These are phyloP conservation scores for Cephus nigrinus DNA, from an alignment of 2,888 invertebrate species.

Conservation along the genomic window DNA sequence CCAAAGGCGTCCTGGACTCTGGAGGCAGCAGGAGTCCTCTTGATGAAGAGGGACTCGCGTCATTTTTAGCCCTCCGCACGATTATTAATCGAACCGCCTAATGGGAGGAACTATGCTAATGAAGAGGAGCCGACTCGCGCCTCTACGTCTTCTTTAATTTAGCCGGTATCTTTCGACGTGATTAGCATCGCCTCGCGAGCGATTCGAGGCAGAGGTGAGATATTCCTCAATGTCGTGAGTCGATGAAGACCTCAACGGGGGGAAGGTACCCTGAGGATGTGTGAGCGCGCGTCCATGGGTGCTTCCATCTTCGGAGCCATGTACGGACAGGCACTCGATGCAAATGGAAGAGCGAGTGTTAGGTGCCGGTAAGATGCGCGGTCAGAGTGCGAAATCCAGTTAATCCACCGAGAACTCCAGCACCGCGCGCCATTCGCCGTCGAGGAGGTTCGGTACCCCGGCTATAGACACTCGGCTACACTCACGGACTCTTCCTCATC, in stretches of 20 bases:
- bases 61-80: conserved; percentile 39
- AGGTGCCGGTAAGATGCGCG: conserved; percentile 23
- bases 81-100: conserved; percentile 49
- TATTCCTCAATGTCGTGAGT: conserved; percentile 58
- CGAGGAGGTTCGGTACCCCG: not conserved
- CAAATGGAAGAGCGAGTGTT: not conserved
- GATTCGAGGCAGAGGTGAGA: conserved; percentile 51
- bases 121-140: conserved; percentile 30
- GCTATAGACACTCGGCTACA: not conserved
- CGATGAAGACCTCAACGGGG: conserved; percentile 56
- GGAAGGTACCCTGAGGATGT: conserved; percentile 2
- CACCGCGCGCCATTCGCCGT: not conserved
- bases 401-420: conserved; percentile 22
- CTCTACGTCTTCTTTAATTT: conserved; percentile 40
- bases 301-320: not conserved
- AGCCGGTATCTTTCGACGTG: conserved; percentile 25
- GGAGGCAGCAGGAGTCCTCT: conserved; percentile 8
- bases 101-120: conserved; percentile 49
- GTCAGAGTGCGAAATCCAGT: conserved; percentile 47
- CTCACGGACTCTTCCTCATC: not conserved
- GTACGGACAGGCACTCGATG: not conserved
- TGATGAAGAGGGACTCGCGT: conserved; percentile 45
- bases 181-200: conserved; percentile 44
- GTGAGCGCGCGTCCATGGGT: not conserved
- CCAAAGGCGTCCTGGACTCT: not conserved